phyloP scores from a whole-genome alignment of 2,797 vertebrate genomes.

The Argentina silus region DNA sequence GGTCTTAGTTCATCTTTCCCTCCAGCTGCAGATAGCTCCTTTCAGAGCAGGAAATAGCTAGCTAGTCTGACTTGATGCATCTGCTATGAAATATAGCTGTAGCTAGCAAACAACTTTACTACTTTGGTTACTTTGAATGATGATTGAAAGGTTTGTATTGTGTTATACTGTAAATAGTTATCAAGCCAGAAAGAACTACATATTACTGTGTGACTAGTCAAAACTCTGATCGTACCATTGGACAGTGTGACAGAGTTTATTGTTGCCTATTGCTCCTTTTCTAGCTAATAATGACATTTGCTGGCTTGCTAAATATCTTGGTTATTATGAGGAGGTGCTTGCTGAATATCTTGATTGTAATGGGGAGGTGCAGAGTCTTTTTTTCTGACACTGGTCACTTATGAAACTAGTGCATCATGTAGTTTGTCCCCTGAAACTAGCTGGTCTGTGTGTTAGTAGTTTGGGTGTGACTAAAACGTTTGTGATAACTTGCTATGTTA shows the following conservation, averaged over 20 bases:
- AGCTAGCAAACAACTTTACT: too few relatives aligned
- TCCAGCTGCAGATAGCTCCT: too few relatives aligned
- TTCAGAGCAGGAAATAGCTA: too few relatives aligned
- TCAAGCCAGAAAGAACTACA: too few relatives aligned
- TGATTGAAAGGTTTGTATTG: too few relatives aligned
- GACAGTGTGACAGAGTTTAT: background rate
- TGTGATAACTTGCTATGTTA: background rate
- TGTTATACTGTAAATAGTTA: too few relatives aligned
- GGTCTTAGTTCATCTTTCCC: too few relatives aligned
- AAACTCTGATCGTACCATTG: too few relatives aligned
- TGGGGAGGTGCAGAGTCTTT: background rate
- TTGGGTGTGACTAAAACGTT: background rate
- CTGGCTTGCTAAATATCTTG: background rate
- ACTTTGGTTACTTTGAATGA: too few relatives aligned
- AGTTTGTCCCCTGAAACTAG: background rate
- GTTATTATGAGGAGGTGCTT: background rate
- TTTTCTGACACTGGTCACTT: background rate
- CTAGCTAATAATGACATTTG: background rate
- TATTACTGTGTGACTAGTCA: too few relatives aligned
- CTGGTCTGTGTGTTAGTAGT: background rate
- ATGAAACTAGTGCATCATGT: background rate
- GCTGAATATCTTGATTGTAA: background rate
- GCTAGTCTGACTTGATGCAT: too few relatives aligned
- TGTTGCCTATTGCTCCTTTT: background rate
- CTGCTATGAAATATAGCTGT: too few relatives aligned